These are phyloP conservation scores for Athene noctua DNA, from an alignment of 2,113 vertebrate species.

Conservation along the genomic window DNA sequence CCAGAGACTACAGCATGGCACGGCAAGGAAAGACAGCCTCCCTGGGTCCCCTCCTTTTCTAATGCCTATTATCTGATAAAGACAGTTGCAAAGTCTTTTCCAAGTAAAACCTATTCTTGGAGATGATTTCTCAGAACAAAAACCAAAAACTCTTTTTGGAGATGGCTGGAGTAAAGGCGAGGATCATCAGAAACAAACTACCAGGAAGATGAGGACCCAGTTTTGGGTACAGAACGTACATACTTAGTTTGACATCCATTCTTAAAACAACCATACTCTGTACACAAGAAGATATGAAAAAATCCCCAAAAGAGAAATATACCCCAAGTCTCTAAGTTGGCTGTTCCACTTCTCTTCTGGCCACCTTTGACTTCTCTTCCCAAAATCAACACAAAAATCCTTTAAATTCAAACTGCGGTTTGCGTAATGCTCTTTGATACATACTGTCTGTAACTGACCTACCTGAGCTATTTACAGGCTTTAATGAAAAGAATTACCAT, in stretches of 20 bases:
- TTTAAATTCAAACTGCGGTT: neutral
- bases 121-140: rapidly evolving
- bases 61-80: neutral
- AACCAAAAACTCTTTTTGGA: neutral
- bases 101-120: neutral
- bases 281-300: rapidly evolving
- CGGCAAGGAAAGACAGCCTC: neutral
- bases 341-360: neutral
- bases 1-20: neutral
- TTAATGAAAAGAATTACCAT: neutral
- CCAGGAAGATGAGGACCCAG: neutral
- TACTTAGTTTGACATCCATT: neutral
- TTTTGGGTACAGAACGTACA: neutral
- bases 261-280: neutral
- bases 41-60: neutral
- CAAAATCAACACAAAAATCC: neutral
- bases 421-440: neutral
- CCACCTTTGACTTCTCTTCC: neutral
- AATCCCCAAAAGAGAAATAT: neutral
- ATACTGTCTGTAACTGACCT: neutral
- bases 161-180: neutral
- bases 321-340: neutral
- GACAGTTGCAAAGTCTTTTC: neutral
- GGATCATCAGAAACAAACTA: neutral
- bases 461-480: neutral